These are phyloP conservation scores for Otis tarda DNA, from an alignment of 2,113 vertebrate species.

Conservation along the genomic window DNA sequence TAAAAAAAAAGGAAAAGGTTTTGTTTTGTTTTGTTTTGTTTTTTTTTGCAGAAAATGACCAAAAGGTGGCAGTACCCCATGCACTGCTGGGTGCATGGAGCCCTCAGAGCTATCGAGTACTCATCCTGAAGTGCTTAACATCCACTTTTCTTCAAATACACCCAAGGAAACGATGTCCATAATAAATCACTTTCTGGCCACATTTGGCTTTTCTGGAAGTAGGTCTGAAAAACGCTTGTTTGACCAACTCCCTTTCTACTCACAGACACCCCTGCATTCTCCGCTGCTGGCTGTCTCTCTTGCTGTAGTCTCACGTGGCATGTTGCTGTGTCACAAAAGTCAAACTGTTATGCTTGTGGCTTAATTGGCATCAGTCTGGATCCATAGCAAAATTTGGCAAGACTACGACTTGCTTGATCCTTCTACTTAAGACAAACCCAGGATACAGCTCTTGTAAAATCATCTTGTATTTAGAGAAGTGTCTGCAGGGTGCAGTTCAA, in stretches of 20 bases:
- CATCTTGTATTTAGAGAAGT: neutral
- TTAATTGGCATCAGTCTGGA: neutral
- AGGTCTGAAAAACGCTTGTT: neutral
- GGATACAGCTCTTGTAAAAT: neutral
- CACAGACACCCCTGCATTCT: neutral
- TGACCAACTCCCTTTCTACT: neutral
- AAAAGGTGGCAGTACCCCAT: conserved; percentile 73
- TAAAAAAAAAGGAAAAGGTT: neutral
- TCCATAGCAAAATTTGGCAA: neutral
- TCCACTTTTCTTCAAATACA: neutral
- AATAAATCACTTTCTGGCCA: neutral
- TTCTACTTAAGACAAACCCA: neutral
- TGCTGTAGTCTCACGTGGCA: neutral
- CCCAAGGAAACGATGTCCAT: neutral
- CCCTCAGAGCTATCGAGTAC: neutral
- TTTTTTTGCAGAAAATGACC: conserved; percentile 36
- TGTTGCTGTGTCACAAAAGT: neutral
- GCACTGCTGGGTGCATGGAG: neutral
- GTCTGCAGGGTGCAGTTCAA: neutral
- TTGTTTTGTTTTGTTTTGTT: neutral
- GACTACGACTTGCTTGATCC: neutral
- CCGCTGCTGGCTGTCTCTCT: neutral
- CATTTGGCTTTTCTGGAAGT: neutral
- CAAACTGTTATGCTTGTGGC: neutral
- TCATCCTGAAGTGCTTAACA: neutral